A percentile compares a stretch with the other conserved stretches of the same genome.
Conservation (phyloP, 2,888 invertebrate genomes). For the Limnephilus auricula region DNA sequence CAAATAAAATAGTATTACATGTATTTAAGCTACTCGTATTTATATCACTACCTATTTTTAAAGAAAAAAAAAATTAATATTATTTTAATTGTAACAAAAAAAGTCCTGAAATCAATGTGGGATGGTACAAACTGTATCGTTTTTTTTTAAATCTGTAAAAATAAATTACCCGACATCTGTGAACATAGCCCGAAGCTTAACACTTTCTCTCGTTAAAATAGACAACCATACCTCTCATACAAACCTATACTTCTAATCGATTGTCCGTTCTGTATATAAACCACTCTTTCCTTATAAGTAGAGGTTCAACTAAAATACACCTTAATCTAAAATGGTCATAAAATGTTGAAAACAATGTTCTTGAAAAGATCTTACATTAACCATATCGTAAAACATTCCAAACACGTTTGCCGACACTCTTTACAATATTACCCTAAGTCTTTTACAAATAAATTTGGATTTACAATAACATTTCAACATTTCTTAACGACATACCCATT, state of each 20-base stretch:
- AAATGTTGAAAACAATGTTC: constrained; percentile 21
- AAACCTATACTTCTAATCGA: constrained; percentile 5
- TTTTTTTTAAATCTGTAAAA: too few species aligned
- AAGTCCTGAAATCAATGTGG: too few species aligned
- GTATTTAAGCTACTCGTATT: not conserved
- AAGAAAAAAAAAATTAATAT: not conserved
- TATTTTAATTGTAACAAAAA: too few species aligned
- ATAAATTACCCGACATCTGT: not conserved
- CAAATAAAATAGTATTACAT: not conserved
- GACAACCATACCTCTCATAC: not conserved
- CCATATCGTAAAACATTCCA: not conserved
- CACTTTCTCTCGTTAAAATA: not conserved
- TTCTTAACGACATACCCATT: constrained; percentile 37
- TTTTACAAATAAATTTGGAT: constrained; percentile 27
- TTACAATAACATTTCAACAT: constrained; percentile 38
- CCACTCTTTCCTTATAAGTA: constrained; percentile 23
- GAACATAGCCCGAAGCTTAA: not conserved
- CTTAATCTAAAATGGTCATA: constrained; percentile 24
- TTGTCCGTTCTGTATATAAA: constrained; percentile 27
- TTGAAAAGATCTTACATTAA: constrained; percentile 13
- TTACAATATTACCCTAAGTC: constrained; percentile 23
- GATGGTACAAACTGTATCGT: too few species aligned
- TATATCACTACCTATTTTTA: not conserved
- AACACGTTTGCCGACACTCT: not conserved
- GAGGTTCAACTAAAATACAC: not conserved